phyloP scores from a whole-genome alignment of 1,140 invertebrate genomes.

The Matsumurasca onukii region DNA sequence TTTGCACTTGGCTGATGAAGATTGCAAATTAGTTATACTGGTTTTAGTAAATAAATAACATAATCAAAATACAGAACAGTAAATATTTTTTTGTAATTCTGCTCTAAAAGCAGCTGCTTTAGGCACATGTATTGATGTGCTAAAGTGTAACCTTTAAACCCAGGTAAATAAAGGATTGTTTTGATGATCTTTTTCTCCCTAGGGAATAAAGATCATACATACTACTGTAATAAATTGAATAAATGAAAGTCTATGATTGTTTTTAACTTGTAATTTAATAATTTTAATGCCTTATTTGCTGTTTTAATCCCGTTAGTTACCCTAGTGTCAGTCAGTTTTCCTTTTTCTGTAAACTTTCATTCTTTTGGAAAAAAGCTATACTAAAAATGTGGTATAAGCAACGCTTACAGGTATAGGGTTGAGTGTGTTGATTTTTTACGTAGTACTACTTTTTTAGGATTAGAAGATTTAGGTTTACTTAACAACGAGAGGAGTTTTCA shows the following conservation, averaged over 20 bases:
- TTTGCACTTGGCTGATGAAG: conserved; percentile 31
- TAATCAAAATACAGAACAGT: background rate
- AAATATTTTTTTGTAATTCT: too few relatives aligned
- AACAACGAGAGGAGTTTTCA: too few relatives aligned
- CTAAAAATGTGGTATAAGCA: too few relatives aligned
- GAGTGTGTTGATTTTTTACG: too few relatives aligned
- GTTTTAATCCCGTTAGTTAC: background rate
- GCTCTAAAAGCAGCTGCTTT: too few relatives aligned
- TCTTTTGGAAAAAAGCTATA: background rate
- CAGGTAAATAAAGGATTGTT: too few relatives aligned
- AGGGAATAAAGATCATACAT: background rate
- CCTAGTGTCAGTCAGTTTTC: background rate
- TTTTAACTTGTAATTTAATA: background rate
- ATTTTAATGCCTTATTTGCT: background rate
- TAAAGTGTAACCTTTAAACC: too few relatives aligned
- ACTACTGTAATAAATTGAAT: conserved; percentile 1
- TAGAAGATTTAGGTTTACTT: too few relatives aligned
- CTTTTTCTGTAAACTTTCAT: background rate
- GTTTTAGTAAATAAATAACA: background rate
- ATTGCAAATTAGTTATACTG: background rate
- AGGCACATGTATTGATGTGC: too few relatives aligned
- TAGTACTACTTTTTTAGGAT: too few relatives aligned
- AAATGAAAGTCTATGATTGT: background rate
- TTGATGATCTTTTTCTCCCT: too few relatives aligned
- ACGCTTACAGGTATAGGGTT: too few relatives aligned